Conservation (phyloP, 2,113 vertebrate genomes). For the Anguilla japonica region DNA sequence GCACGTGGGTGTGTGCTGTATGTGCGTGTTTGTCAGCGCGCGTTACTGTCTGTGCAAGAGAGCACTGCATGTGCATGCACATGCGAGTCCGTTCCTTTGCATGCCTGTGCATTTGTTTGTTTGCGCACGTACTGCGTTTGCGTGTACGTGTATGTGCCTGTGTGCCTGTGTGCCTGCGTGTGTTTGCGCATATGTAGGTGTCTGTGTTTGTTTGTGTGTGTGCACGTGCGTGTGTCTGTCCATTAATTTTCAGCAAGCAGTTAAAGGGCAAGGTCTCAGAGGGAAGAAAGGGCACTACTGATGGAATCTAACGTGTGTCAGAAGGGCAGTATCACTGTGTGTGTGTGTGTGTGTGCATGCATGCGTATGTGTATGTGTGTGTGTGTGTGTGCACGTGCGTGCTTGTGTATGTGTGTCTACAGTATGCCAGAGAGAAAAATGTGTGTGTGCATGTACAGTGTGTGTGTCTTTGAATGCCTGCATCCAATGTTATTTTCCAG, state of each 20-base stretch:
- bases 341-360: background rate
- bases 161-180: conserved; percentile 10
- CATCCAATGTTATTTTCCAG: background rate
- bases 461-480: background rate
- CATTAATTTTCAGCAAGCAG: background rate
- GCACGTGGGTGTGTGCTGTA: background rate
- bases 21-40: background rate
- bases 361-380: background rate
- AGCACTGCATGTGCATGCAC: background rate
- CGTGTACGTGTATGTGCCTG: conserved; percentile 1
- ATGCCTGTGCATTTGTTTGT: background rate
- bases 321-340: background rate
- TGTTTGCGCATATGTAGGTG: background rate
- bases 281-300: background rate
- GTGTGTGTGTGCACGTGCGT: background rate
- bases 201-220: background rate
- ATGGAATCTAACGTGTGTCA: background rate
- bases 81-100: background rate
- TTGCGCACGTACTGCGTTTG: background rate
- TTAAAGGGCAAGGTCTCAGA: background rate
- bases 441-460: conserved; percentile 13
- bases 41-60: background rate
- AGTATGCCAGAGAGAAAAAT: background rate
- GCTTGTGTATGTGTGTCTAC: background rate
- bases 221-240: background rate